These are phyloP conservation scores for Chouioia cunea DNA, from an alignment of 2,888 invertebrate genomes.

Conservation along the genomic window DNA sequence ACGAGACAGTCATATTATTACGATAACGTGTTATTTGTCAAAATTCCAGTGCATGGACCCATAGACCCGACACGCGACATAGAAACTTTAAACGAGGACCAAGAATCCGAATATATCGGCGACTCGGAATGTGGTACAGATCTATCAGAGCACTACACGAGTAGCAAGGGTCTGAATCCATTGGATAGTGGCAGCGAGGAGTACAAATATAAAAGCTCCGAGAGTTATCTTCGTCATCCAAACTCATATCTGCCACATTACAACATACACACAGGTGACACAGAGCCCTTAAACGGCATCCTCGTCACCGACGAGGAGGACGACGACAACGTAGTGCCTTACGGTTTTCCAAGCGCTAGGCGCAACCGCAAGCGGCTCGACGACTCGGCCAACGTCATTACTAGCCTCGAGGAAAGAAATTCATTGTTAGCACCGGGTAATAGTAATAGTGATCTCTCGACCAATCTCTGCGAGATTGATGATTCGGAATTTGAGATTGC, in stretches of 20 bases:
- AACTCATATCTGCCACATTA: constrained; percentile 85
- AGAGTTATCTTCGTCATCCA: constrained; percentile 84
- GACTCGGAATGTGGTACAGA: constrained; percentile 77
- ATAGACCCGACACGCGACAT: constrained; percentile 76
- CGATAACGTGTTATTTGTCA: not conserved
- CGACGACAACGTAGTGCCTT: constrained; percentile 70
- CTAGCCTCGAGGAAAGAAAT: constrained; percentile 81
- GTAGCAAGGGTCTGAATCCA: constrained; percentile 72
- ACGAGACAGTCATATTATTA: not conserved
- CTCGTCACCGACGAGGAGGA: constrained; percentile 65
- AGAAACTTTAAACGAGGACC: constrained; percentile 78
- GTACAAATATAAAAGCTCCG: constrained; percentile 71
- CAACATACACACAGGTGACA: constrained; percentile 76
- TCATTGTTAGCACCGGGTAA: constrained; percentile 79
- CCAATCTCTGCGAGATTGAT: constrained; percentile 92
- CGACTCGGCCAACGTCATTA: constrained; percentile 72
- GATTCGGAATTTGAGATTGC: constrained; percentile 82
- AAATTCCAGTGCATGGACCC: constrained; percentile 55
- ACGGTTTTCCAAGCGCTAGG: constrained; percentile 70
- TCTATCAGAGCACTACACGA: constrained; percentile 70
- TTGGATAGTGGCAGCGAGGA: constrained; percentile 76
- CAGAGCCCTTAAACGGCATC: constrained; percentile 69
- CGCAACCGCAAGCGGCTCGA: constrained; percentile 63
- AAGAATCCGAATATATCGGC: constrained; percentile 78
- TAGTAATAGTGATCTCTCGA: constrained; percentile 89